These are phyloP conservation scores for Drosophila subpulchrella DNA, from an alignment of 1,140 invertebrate genomes.

Conservation along the genomic window DNA sequence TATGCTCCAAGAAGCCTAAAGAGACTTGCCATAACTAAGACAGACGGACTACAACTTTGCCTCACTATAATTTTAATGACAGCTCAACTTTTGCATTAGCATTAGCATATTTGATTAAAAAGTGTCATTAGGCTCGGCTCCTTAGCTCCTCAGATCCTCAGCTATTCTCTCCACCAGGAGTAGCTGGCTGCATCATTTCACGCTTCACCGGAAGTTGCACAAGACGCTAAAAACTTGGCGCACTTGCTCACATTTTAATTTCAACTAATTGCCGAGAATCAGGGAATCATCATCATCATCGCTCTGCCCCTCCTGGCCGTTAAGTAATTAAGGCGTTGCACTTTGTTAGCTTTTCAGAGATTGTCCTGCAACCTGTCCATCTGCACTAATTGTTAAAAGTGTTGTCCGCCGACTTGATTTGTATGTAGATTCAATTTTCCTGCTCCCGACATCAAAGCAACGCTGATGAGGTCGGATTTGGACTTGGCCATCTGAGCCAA, in stretches of 20 bases:
- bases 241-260: slow-evolving; percentile 75
- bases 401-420: slow-evolving; percentile 67
- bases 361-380: slow-evolving; percentile 26
- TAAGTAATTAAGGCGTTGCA: slow-evolving; percentile 79
- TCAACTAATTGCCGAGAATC: slow-evolving; percentile 74
- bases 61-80: slow-evolving; percentile 57
- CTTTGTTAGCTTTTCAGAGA: slow-evolving; percentile 67
- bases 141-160: slow-evolving; percentile 4
- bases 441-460: slow-evolving; percentile 57
- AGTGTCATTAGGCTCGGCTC: slow-evolving; percentile 70
- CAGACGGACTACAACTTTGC: slow-evolving; percentile 13
- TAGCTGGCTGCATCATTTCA: slow-evolving; percentile 49
- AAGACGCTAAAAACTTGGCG: slow-evolving; percentile 63
- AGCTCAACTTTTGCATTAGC: slow-evolving; percentile 65
- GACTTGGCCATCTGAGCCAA: slow-evolving; percentile 1
- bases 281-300: slow-evolving; percentile 9
- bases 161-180: neutral
- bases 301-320: slow-evolving; percentile 22
- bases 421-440: slow-evolving; percentile 76
- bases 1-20: neutral
- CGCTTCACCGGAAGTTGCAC: slow-evolving; percentile 70
- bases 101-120: slow-evolving; percentile 83
- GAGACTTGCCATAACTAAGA: neutral
- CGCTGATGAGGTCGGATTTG: slow-evolving; percentile 25
- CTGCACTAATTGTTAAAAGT: slow-evolving; percentile 64